Base-by-base conservation (phyloP, 2,797 vertebrate genomes). In the Eulemur mongoz region DNA sequence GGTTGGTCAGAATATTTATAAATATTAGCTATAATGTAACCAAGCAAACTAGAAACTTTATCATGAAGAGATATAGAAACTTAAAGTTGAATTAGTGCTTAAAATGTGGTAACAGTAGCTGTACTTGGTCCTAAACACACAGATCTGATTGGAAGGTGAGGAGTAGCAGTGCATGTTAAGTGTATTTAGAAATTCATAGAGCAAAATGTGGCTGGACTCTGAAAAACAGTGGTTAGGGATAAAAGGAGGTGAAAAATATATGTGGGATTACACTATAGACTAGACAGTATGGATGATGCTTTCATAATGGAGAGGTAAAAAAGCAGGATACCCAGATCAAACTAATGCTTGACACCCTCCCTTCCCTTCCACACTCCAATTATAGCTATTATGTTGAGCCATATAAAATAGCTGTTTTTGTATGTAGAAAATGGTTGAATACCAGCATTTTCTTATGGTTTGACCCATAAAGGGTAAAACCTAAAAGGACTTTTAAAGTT, bases 321-420 rank as follows among this genome's bases (percentile, higher is more conserved):
- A 89, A 50, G 22, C 45, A 57, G 45, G 12, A 57, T 89, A 80
- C 59, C 54, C 61, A 79, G 5, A 48, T 93, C 86, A 85, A 72
- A 85, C 32, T 84, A 52, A 85, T 57, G 43, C 23, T 73, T 61
- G 15, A 30, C 48, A 23, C 25, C 45, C 8, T 4, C 3, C 25
- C 30, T 65, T 78, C 75, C 11, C 15, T 40, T 7, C 12, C 12
- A 22, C 1, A 88, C 3, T 78, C 30, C 61, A 78, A 61, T 83
- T 89, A 48, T 72, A 72, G 35, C 23, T 84, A 79, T 84, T 87
- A 78, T 52, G 52, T 89, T 93, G 70, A 89, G 13, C 25, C 23
- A 72, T 89, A 54, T 87, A 78, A 93, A 65, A n/a, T 78, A 27
- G 72, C 50, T 91, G 45, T 48, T 92, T 92, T 73, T 89, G 9